Base-by-base conservation (phyloP, 2,888 invertebrate genomes). In the Endomychus coccineus region DNA sequence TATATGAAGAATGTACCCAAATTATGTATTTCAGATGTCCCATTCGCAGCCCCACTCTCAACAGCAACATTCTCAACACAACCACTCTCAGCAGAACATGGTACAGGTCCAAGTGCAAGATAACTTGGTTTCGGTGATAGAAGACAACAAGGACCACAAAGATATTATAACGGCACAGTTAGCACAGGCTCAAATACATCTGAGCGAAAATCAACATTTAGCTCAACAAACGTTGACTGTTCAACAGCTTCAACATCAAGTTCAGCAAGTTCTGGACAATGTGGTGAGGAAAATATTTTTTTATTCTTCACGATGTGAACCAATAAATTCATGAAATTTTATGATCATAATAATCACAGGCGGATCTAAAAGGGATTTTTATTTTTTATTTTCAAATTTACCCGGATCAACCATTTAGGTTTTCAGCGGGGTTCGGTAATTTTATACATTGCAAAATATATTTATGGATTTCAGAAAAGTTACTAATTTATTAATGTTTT, bases 221-320 rank as follows among this genome's bases (percentile, higher is more conserved):
- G 57, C 55, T 21, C 62, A 62, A 22, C 64, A 64, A 39, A 52
- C 59, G 11, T 48, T 61, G 33, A 61, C 61, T 6, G 62, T 61
- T 13, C 62, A 64, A 46, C 63, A 64, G 39, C 43, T 62, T 34
- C 48, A 64, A 67, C 40, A 75, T 66, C 59, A 59, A 43, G 75
- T 75, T 14, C 76, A 76, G 56, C 77, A 78, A 68, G 78, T 75
- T 11, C 49, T 66, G 27, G 65, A 66, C 42, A 66, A 64, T 45
- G 64, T 64, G 37, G 58, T 55, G 51, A 45, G 36, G 1, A n/a
- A 11, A n/a, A 13, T 25, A n/a, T n/a, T n/a, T n/a, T n/a, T n/a
- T n/a, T n/a, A n/a, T n/a, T n/a, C n/a, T n/a, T n/a, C n/a, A n/a
- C n/a, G n/a, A n/a, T n/a, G n/a, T n/a, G n/a, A n/a, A n/a, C n/a